phyloP scores from a whole-genome alignment of 2,888 invertebrate species.

The Leucophenga montana region DNA sequence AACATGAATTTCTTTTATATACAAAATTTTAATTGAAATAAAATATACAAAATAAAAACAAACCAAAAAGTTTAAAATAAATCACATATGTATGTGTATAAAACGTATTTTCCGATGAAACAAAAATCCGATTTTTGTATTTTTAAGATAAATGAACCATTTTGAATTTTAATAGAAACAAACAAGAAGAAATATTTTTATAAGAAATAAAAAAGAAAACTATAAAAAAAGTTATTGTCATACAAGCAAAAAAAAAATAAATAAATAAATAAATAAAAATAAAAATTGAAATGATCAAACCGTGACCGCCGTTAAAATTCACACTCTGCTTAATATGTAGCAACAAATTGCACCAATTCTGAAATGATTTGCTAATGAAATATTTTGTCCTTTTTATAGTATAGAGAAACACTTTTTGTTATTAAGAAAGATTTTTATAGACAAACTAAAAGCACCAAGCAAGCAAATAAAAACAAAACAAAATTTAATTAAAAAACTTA shows the following conservation, averaged over 20 bases:
- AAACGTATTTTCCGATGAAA: slow-evolving; percentile 50
- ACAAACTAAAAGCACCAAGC: slow-evolving; percentile 13
- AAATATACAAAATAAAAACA: slow-evolving; percentile 30
- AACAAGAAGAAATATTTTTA: slow-evolving; percentile 7
- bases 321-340: slow-evolving; percentile 1
- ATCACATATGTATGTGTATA: slow-evolving; percentile 5
- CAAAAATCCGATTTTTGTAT: slow-evolving; percentile 17
- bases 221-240: too few relatives aligned
- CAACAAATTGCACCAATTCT: slow-evolving; percentile 22
- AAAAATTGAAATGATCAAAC: background rate
- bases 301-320: background rate
- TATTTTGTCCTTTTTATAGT: background rate
- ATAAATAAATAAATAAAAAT: background rate
- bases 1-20: background rate
- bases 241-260: too few relatives aligned
- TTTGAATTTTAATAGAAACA: slow-evolving; percentile 62
- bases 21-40: background rate
- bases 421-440: slow-evolving; percentile 19
- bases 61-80: slow-evolving; percentile 23
- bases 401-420: slow-evolving; percentile 10
- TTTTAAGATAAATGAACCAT: slow-evolving; percentile 45
- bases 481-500: too few relatives aligned
- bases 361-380: slow-evolving; percentile 26
- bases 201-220: slow-evolving; percentile 7
- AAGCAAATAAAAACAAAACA: slow-evolving; percentile 32